Percentiles rank a stretch among this genome's conserved stretches.
phyloP scores from a whole-genome alignment of 2,888 invertebrate genomes.

The Melitaea athalia region DNA sequence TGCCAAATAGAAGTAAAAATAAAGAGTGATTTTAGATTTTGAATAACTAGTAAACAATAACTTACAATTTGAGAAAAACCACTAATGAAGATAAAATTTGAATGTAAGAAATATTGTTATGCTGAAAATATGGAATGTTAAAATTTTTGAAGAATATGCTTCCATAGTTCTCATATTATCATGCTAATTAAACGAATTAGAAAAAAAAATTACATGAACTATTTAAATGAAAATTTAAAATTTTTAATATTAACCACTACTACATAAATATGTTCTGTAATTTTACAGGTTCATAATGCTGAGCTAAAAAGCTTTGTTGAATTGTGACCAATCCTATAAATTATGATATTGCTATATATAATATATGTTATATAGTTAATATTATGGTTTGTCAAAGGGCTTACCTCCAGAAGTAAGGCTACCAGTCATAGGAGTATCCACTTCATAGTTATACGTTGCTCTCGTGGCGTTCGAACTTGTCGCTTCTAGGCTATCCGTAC shows the following conservation, averaged over 20 bases:
- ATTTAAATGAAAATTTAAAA: neutral
- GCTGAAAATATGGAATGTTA: neutral
- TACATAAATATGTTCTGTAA: neutral
- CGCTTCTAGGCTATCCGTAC: constrained; percentile 88
- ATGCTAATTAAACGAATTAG: constrained; percentile 11
- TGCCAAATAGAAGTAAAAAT: neutral
- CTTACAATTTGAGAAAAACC: neutral
- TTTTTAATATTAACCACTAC: neutral
- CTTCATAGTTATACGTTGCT: constrained; percentile 92
- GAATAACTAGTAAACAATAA: neutral
- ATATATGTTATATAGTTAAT: neutral
- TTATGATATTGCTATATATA: neutral
- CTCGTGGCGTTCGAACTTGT: constrained; percentile 91
- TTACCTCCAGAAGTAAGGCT: constrained; percentile 88
- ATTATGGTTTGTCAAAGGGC: constrained; percentile 20
- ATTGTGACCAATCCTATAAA: neutral
- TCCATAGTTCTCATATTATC: neutral
- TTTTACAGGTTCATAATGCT: constrained; percentile 13
- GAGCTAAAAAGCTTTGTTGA: constrained; percentile 22
- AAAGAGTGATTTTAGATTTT: neutral
- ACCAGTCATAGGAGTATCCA: constrained; percentile 92
- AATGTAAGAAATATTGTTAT: neutral
- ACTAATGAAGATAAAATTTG: neutral
- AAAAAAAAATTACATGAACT: neutral
- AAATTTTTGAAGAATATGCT: neutral